Conservation (phyloP, 2,888 invertebrate genomes). For the Gymnosoma rotundatum region DNA sequence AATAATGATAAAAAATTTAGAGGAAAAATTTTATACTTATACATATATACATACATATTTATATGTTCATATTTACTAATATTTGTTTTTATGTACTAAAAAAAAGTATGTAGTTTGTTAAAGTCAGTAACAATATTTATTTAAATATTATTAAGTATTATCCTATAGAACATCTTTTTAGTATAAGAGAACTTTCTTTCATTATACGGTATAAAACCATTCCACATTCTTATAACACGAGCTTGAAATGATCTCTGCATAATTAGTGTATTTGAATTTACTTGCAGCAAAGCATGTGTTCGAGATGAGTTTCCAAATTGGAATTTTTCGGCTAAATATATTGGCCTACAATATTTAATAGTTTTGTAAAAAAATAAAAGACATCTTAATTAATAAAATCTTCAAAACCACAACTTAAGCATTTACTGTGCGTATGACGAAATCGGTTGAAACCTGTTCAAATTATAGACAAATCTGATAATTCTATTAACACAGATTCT, state of each 20-base stretch:
- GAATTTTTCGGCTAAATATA: neutral
- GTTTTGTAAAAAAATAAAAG: neutral
- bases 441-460: too few relatives aligned
- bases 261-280: neutral
- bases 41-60: too few relatives aligned
- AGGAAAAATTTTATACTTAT: too few relatives aligned
- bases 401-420: neutral
- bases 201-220: too few relatives aligned
- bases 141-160: too few relatives aligned
- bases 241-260: constrained; percentile 1
- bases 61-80: too few relatives aligned
- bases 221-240: neutral
- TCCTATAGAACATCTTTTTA: too few relatives aligned
- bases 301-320: neutral
- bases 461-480: neutral
- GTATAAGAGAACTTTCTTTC: too few relatives aligned
- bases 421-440: neutral
- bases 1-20: too few relatives aligned
- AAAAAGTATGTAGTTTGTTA: too few relatives aligned
- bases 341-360: neutral
- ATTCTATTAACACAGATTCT: neutral
- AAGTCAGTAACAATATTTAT: too few relatives aligned
- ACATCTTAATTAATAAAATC: constrained; percentile 5
- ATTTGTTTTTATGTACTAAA: too few relatives aligned
- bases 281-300: neutral